These are phyloP conservation scores for Cephus runcator DNA, from an alignment of 2,888 invertebrate genomes.

Conservation along the genomic window DNA sequence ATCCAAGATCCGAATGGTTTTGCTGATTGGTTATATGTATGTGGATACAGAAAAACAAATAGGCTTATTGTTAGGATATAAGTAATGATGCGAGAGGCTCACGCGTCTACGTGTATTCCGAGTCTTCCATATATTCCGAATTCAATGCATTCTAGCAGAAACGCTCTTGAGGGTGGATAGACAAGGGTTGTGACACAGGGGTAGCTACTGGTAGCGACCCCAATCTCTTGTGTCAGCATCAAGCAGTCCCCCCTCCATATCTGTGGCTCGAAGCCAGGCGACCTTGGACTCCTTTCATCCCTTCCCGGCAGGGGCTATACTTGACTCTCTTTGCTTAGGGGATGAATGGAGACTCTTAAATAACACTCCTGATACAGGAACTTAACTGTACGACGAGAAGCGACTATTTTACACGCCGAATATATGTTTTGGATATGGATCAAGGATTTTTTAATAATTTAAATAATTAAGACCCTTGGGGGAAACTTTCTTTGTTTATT, in stretches of 20 bases:
- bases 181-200: slow-evolving; percentile 17
- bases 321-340: slow-evolving; percentile 40
- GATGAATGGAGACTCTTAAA: slow-evolving; percentile 39
- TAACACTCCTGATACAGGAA: slow-evolving; percentile 21
- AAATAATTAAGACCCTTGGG: neutral
- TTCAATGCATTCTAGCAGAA: slow-evolving; percentile 22
- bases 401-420: too few relatives aligned
- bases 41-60: neutral
- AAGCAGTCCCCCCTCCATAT: slow-evolving; percentile 18
- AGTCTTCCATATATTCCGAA: neutral
- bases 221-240: slow-evolving; percentile 47
- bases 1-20: neutral
- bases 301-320: slow-evolving; percentile 33
- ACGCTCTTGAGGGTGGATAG: slow-evolving; percentile 21
- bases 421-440: neutral
- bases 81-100: neutral
- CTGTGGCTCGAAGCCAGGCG: slow-evolving; percentile 39
- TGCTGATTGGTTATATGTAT: neutral
- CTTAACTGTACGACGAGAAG: neutral
- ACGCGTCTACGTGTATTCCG: neutral
- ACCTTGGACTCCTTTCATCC: slow-evolving; percentile 47
- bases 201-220: slow-evolving; percentile 24
- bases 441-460: neutral
- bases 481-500: neutral
- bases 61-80: neutral